These are phyloP conservation scores for Apocrypta bakeri DNA, from an alignment of 1,140 invertebrate species.

Conservation along the genomic window DNA sequence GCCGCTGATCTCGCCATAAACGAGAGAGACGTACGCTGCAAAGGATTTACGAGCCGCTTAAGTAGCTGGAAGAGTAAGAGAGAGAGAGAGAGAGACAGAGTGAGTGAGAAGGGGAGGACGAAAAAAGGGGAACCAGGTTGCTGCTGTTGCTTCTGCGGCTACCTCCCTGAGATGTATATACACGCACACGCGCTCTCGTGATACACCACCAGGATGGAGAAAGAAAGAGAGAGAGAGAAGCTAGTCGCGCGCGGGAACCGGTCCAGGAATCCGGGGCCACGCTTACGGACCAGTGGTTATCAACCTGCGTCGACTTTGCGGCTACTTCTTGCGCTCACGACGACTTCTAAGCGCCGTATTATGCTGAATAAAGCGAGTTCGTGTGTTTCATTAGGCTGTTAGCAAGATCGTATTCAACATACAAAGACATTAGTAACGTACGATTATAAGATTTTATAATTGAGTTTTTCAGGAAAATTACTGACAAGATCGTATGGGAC, in stretches of 20 bases:
- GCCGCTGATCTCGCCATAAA: slow-evolving; percentile 46
- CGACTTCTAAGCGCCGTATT: background rate
- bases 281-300: slow-evolving; percentile 68
- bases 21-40: slow-evolving; percentile 43
- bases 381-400: too few species aligned
- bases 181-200: slow-evolving; percentile 6
- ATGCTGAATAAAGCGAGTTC: background rate
- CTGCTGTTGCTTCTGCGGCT: too few species aligned
- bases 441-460: too few species aligned
- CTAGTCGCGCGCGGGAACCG: slow-evolving; percentile 58
- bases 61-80: slow-evolving; percentile 44
- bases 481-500: too few species aligned
- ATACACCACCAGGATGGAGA: background rate
- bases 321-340: background rate
- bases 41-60: slow-evolving; percentile 50
- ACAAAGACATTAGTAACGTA: too few species aligned
- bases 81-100: slow-evolving; percentile 51
- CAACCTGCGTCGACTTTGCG: slow-evolving; percentile 62
- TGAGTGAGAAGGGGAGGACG: slow-evolving; percentile 45
- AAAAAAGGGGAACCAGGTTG: slow-evolving; percentile 41
- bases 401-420: too few species aligned
- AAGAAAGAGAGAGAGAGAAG: slow-evolving; percentile 13
- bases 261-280: slow-evolving; percentile 72
- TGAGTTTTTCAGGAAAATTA: too few species aligned
- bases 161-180: slow-evolving; percentile 4